Conservation (phyloP, 2,888 invertebrate species). For the Aporophyla nigra region DNA sequence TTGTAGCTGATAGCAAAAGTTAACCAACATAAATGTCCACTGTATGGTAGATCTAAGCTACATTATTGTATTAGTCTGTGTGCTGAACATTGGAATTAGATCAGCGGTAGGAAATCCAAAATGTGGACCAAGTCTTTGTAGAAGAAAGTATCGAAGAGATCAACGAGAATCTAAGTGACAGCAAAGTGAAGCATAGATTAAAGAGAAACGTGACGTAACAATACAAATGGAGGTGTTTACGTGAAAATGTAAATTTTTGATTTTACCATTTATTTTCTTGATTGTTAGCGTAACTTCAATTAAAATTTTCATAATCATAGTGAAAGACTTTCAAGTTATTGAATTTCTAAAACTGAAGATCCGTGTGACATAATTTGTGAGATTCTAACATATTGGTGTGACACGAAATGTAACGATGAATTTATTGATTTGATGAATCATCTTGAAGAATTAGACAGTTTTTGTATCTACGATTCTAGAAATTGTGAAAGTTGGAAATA, state of each 20-base stretch:
- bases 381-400: slow-evolving; percentile 42
- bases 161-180: slow-evolving; percentile 4
- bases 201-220: slow-evolving; percentile 47
- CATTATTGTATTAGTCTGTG: no score
- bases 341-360: slow-evolving; percentile 30
- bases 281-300: slow-evolving; percentile 16
- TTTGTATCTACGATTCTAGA: slow-evolving; percentile 16
- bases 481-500: slow-evolving; percentile 43
- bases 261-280: slow-evolving; percentile 21
- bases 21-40: no score
- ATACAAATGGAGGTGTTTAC: slow-evolving; percentile 66
- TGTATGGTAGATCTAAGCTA: no score
- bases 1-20: no score
- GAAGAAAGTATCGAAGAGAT: slow-evolving; percentile 3
- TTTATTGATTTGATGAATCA: slow-evolving; percentile 57
- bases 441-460: slow-evolving; percentile 29
- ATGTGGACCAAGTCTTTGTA: background rate
- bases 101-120: no score
- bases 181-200: background rate
- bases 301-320: slow-evolving; percentile 44
- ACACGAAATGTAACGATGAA: slow-evolving; percentile 53
- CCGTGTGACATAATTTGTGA: slow-evolving; percentile 45
- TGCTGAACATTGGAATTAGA: no score
- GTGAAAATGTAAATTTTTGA: slow-evolving; percentile 59
- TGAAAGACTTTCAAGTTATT: slow-evolving; percentile 47